phyloP scores from a whole-genome alignment of 2,888 invertebrate genomes.

The Aromia moschata region DNA sequence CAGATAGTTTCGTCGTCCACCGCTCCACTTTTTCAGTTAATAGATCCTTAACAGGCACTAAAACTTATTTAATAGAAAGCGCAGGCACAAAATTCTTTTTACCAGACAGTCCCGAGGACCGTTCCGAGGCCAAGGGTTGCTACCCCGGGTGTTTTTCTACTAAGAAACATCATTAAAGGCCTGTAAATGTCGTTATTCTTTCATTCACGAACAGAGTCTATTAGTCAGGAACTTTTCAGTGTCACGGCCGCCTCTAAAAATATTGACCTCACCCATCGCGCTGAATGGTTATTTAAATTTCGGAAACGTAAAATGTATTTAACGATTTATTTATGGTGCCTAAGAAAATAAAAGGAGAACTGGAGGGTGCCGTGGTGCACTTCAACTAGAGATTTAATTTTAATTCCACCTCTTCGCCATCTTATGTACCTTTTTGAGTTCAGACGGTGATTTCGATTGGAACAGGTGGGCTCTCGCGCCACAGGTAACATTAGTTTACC shows the following conservation, averaged over 20 bases:
- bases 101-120: constrained; percentile 45
- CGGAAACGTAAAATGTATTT: constrained; percentile 29
- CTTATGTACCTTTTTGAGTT: constrained; percentile 4
- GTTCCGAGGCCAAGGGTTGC: constrained; percentile 38
- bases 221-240: constrained; percentile 28
- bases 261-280: constrained; percentile 15
- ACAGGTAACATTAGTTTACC: constrained; percentile 4
- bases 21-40: constrained; percentile 8
- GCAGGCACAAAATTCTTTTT: constrained; percentile 43
- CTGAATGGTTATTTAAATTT: constrained; percentile 16
- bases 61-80: constrained; percentile 31
- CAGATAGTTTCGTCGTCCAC: no score
- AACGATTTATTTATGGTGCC: constrained; percentile 33
- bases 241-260: constrained; percentile 13
- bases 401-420: constrained; percentile 11
- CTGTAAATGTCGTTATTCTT: constrained; percentile 49
- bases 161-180: constrained; percentile 33
- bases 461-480: constrained; percentile 5
- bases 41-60: constrained; percentile 5
- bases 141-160: constrained; percentile 36
- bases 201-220: constrained; percentile 30
- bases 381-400: no score
- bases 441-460: constrained; percentile 13
- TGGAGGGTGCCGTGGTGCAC: background rate
- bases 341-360: constrained; percentile 19